Conservation (phyloP, 2,797 vertebrate species). For the Glossophaga mutica region DNA sequence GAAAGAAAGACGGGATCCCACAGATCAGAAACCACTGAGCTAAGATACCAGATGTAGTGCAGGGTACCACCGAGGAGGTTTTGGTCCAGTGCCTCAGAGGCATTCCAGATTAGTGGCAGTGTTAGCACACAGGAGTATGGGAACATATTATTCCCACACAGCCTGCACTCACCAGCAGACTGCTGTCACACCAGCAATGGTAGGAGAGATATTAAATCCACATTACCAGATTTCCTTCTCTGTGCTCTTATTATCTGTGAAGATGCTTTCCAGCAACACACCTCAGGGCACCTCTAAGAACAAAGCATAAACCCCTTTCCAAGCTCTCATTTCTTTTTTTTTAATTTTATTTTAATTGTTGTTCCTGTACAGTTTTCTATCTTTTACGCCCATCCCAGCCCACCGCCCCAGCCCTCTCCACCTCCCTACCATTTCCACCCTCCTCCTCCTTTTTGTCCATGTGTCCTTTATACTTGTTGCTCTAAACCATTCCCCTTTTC, state of each 20-base stretch:
- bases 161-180: no score
- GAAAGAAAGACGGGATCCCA: background rate
- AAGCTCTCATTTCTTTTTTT: no score
- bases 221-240: background rate
- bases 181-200: background rate
- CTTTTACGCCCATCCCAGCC: no score
- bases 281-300: background rate
- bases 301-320: background rate
- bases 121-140: background rate
- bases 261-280: background rate
- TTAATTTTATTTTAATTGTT: no score
- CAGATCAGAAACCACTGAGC: background rate
- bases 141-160: background rate
- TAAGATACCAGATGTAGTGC: background rate
- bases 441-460: no score
- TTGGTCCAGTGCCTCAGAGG: background rate
- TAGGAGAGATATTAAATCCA: background rate
- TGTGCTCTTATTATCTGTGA: background rate
- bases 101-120: rapidly evolving
- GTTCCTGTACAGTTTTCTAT: no score
- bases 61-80: rapidly evolving
- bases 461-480: no score
- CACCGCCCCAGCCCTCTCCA: no score
- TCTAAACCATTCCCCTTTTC: no score
- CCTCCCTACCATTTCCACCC: no score